Conservation (phyloP, 2,888 invertebrate genomes). For the Alloscopus bannaensis region DNA sequence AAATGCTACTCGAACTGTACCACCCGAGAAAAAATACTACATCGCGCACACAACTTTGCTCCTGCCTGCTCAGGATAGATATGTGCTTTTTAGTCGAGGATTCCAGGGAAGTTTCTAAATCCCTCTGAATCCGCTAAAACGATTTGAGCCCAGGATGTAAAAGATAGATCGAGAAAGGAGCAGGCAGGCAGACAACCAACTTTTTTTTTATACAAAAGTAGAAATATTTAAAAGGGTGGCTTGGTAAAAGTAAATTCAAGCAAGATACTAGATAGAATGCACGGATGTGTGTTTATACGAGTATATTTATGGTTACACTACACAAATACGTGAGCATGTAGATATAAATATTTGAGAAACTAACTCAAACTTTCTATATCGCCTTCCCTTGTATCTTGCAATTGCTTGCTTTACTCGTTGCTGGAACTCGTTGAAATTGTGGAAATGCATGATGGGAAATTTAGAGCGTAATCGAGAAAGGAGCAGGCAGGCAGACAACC, state of each 20-base stretch:
- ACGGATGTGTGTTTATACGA: not conserved
- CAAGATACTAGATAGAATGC: slow-evolving; percentile 3
- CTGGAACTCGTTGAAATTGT: slow-evolving; percentile 54
- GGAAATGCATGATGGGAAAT: slow-evolving; percentile 58
- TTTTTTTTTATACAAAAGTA: slow-evolving; percentile 25
- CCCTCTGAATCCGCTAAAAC: slow-evolving; percentile 66
- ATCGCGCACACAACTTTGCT: not conserved
- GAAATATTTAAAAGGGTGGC: slow-evolving; percentile 47
- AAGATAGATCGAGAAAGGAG: slow-evolving; percentile 57
- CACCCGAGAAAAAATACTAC: not conserved
- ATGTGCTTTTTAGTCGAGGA: slow-evolving; percentile 49
- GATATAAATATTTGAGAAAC: slow-evolving; percentile 26
- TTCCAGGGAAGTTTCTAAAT: slow-evolving; percentile 59
- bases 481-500: slow-evolving; percentile 12
- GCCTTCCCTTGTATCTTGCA: slow-evolving; percentile 31
- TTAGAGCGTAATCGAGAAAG: slow-evolving; percentile 47
- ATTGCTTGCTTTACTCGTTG: slow-evolving; percentile 38
- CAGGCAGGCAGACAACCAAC: slow-evolving; percentile 4
- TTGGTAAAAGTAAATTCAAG: slow-evolving; percentile 42
- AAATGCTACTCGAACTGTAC: slow-evolving; percentile 56
- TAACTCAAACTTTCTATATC: slow-evolving; percentile 53
- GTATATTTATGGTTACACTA: not conserved
- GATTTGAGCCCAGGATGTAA: slow-evolving; percentile 61
- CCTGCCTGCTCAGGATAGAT: not conserved
- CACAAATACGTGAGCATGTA: not conserved